Conservation (phyloP, 2,888 invertebrate genomes). For the Eupithecia exiguata region DNA sequence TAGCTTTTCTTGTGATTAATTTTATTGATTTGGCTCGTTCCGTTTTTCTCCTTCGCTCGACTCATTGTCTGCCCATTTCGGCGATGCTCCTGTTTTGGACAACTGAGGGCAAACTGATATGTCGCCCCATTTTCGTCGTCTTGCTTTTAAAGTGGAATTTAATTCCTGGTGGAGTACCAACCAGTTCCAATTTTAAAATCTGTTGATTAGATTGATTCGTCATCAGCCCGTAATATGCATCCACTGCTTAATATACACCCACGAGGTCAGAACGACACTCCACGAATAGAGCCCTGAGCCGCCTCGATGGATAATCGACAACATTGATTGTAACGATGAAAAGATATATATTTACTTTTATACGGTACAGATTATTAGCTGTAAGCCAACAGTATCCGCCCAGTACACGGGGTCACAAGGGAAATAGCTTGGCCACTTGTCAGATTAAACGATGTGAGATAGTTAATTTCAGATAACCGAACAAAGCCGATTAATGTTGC, state of each 20-base stretch:
- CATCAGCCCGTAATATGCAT: too few relatives aligned
- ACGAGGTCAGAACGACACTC: too few relatives aligned
- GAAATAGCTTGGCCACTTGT: conserved; percentile 61
- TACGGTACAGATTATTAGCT: conserved; percentile 23
- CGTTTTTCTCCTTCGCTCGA: conserved; percentile 28
- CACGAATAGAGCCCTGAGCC: too few relatives aligned
- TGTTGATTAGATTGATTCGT: background rate
- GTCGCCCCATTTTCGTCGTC: background rate
- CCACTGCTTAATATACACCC: too few relatives aligned
- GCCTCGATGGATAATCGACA: background rate
- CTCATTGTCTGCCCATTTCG: conserved; percentile 37
- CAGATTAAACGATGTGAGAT: conserved; percentile 50
- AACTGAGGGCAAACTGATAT: conserved; percentile 12
- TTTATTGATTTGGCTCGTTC: conserved; percentile 40
- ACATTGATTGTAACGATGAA: background rate
- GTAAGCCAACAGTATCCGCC: conserved; percentile 46
- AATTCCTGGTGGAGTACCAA: background rate
- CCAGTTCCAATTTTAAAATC: background rate
- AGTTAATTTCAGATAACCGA: conserved; percentile 48
- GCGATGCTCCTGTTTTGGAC: conserved; percentile 33
- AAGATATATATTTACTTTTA: conserved; percentile 30
- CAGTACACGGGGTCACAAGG: conserved; percentile 52
- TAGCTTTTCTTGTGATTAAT: conserved; percentile 16
- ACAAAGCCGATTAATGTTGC: conserved; percentile 39
- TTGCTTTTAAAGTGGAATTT: conserved; percentile 2